Percentiles rank a stretch among this genome's conserved stretches.
phyloP scores from a whole-genome alignment of 2,888 invertebrate species.

The Napeogenes sylphis region DNA sequence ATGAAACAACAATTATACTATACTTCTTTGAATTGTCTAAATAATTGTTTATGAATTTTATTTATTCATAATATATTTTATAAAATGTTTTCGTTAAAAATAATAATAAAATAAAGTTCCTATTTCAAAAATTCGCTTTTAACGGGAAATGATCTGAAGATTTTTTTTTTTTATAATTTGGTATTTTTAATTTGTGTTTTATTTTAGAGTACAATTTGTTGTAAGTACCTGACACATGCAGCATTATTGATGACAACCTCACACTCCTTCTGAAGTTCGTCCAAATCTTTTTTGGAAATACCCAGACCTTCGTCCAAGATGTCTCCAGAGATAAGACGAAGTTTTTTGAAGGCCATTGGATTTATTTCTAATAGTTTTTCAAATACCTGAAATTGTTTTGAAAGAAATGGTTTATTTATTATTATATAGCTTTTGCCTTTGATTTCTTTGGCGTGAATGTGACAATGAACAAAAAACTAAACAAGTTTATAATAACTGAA shows the following conservation, averaged over 20 bases:
- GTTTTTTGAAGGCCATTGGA: constrained; percentile 15
- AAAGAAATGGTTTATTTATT: not conserved
- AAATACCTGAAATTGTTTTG: constrained; percentile 12
- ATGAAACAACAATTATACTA: constrained; percentile 31
- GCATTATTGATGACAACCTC: constrained; percentile 70
- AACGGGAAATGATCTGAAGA: too few relatives aligned
- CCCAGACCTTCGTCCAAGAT: constrained; percentile 15
- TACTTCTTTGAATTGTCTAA: too few relatives aligned
- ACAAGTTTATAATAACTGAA: too few relatives aligned
- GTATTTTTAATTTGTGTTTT: too few relatives aligned
- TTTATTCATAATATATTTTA: too few relatives aligned
- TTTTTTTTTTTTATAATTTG: too few relatives aligned
- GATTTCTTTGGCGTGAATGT: too few relatives aligned
- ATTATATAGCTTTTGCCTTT: not conserved
- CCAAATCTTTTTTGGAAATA: constrained; percentile 8
- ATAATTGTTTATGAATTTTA: too few relatives aligned
- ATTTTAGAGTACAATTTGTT: constrained; percentile 8
- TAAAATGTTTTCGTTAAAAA: too few relatives aligned
- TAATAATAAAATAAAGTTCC: too few relatives aligned
- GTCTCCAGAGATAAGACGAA: constrained; percentile 16
- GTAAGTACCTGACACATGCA: constrained; percentile 54
- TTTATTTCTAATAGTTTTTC: constrained; percentile 13
- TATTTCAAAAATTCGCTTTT: too few relatives aligned
- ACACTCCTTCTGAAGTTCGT: constrained; percentile 42
- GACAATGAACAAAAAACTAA: too few relatives aligned